These are phyloP conservation scores for Enchytraeus crypticus DNA, from an alignment of 2,888 invertebrate species.

Conservation along the genomic window DNA sequence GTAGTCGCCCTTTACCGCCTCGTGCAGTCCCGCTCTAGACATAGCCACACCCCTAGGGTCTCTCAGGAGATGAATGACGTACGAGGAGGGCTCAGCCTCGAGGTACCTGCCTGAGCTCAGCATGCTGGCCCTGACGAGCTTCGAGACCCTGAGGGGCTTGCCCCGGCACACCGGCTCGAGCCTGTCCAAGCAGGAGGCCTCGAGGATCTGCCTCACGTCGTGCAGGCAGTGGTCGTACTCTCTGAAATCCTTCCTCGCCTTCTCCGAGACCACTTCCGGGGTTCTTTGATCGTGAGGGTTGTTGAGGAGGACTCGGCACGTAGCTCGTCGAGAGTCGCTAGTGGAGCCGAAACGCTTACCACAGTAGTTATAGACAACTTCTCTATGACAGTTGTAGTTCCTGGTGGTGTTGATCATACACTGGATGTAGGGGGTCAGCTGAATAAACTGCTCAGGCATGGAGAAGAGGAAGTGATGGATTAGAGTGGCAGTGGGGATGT, in stretches of 20 bases:
- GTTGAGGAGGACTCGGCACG: not conserved
- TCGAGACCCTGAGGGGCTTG: not conserved
- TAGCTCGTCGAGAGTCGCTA: not conserved
- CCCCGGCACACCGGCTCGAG: not conserved
- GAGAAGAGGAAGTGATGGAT: constrained; percentile 13
- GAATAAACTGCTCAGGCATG: constrained; percentile 6
- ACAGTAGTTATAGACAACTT: constrained; percentile 2
- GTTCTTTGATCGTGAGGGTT: not conserved
- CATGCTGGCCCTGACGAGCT: constrained; percentile 15
- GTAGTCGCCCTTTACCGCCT: constrained; percentile 7
- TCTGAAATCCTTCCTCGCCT: not conserved
- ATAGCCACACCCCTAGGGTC: constrained; percentile 14
- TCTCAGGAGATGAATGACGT: constrained; percentile 16
- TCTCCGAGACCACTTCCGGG: not conserved
- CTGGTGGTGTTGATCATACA: not conserved
- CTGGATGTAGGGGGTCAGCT: constrained; percentile 2
- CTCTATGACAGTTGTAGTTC: not conserved
- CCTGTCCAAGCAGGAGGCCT: not conserved
- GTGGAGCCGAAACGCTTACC: constrained; percentile 9
- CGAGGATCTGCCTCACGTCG: not conserved
- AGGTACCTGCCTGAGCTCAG: constrained; percentile 5
- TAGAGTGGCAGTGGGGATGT: constrained; percentile 18
- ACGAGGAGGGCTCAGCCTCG: not conserved
- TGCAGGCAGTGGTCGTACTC: not conserved
- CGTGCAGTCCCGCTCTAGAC: constrained; percentile 8